Evolutionary conservation across 2,797 vertebrate species (phyloP).

Genomic region (Sebastes trivittatus): DNA sequence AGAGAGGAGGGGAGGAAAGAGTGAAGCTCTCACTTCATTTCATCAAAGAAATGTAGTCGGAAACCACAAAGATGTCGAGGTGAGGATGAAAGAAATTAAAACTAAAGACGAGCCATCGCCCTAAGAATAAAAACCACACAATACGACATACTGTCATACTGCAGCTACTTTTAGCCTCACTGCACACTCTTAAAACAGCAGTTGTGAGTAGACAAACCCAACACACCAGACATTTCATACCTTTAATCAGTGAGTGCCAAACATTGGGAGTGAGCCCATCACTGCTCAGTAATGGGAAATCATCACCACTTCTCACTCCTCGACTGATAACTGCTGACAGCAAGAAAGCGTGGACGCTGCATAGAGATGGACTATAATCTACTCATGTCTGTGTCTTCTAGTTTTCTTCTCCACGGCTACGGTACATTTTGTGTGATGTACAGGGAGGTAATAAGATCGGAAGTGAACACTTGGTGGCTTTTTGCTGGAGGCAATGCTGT

Average conservation of each 20-base stretch:
- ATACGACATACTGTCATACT: not conserved
- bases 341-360: not conserved
- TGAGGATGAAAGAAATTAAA: not conserved
- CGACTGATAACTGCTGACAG: slow-evolving; percentile 6
- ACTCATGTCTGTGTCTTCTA: not conserved
- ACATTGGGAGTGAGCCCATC: not conserved
- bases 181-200: not conserved
- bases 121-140: not conserved
- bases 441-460: slow-evolving; percentile 26
- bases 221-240: not conserved
- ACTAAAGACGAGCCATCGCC: not conserved
- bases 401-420: not conserved
- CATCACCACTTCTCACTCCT: not conserved
- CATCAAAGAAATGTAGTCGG: not conserved
- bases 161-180: slow-evolving; percentile 12
- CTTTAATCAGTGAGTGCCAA: slow-evolving; percentile 15
- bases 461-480: slow-evolving; percentile 23
- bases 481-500: slow-evolving; percentile 44
- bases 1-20: not conserved
- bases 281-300: slow-evolving; percentile 6
- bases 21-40: not conserved
- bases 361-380: not conserved
- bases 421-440: not conserved
- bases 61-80: slow-evolving; percentile 1
- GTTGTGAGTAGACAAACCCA: not conserved